Evolutionary conservation across 2,113 vertebrate species (phyloP).

Genomic region (Alligator mississippiensis): DNA sequence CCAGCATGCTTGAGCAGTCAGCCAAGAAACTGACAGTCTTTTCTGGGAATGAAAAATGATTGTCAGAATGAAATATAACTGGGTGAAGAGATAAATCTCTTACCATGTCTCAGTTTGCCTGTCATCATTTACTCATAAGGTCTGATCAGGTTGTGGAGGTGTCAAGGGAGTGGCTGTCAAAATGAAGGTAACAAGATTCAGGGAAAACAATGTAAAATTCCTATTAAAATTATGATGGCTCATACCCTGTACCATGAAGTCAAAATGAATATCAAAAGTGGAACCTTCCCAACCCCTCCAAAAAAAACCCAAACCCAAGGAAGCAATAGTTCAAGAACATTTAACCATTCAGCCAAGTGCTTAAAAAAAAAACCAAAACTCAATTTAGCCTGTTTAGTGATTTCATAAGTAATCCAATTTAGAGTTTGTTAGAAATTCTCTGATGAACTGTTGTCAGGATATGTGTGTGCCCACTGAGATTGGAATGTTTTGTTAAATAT

Average conservation of each 20-base stretch:
- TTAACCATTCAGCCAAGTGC: background rate
- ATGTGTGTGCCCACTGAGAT: background rate
- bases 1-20: conserved; percentile 23
- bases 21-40: conserved; percentile 36
- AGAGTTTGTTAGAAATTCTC: background rate
- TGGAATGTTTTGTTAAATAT: background rate
- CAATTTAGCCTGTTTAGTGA: background rate
- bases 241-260: background rate
- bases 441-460: background rate
- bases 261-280: background rate
- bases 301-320: background rate
- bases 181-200: background rate
- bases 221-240: conserved; percentile 11
- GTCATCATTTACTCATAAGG: conserved; percentile 50
- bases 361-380: background rate
- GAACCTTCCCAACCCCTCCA: too few relatives aligned
- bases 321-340: background rate
- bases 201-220: background rate
- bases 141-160: conserved; percentile 20
- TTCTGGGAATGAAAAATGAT: conserved; percentile 56
- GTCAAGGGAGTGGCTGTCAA: conserved; percentile 30
- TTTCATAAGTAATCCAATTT: background rate
- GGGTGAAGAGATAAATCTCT: conserved; percentile 10
- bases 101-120: conserved; percentile 27
- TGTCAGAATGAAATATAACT: conserved; percentile 53